These are phyloP conservation scores for Falco columbarius DNA, from an alignment of 2,797 vertebrate genomes.

Conservation along the genomic window DNA sequence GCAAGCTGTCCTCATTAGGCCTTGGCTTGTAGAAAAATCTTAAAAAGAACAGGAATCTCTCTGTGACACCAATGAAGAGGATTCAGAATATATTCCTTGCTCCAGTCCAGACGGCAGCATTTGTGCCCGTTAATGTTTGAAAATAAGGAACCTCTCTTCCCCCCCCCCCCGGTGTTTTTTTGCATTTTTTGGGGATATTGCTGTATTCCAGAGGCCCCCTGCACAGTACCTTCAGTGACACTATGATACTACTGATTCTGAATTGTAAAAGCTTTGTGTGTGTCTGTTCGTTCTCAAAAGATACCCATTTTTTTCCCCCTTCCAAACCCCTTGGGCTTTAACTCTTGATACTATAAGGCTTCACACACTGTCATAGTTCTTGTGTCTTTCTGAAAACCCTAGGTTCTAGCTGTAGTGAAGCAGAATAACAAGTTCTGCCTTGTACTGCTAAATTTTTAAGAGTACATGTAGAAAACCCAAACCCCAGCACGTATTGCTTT, in stretches of 20 bases:
- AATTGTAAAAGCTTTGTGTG: background rate
- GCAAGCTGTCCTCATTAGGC: background rate
- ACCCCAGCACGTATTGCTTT: background rate
- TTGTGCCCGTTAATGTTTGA: background rate
- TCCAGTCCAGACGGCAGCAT: background rate
- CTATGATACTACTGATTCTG: background rate
- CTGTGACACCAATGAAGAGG: background rate
- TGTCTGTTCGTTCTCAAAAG: background rate
- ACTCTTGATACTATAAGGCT: background rate
- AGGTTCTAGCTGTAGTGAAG: background rate
- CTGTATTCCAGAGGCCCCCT: background rate
- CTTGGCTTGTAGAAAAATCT: background rate
- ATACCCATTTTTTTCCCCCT: no score
- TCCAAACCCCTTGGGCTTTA: background rate
- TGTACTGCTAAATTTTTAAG: background rate
- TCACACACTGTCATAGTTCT: background rate
- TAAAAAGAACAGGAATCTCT: background rate
- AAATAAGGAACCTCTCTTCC: background rate
- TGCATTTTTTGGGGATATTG: background rate
- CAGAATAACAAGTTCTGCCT: background rate
- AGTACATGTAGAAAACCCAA: background rate
- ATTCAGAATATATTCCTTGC: background rate
- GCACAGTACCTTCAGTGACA: background rate
- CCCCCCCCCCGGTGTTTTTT: background rate
- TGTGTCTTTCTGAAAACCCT: background rate